Base-by-base conservation (phyloP, 1,140 invertebrate genomes). In the Drosophila lowei region DNA sequence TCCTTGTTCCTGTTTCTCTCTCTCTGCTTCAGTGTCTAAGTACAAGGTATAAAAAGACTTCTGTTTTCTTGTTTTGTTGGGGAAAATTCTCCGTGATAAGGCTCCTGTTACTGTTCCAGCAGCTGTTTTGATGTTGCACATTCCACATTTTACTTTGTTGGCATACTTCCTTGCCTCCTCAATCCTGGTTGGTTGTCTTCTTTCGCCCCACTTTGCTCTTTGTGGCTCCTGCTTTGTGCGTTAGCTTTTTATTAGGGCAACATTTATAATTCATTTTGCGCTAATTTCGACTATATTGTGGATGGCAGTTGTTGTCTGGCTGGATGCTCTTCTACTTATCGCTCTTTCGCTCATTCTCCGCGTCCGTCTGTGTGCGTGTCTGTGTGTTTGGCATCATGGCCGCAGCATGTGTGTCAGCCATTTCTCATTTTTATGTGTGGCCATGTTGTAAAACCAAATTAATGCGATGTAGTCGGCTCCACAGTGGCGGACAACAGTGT, bases 191-290 rank as follows among this genome's bases (percentile, higher is more conserved):
- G 21, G 4, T 23, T n/a, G 28, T 23, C 38, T 53, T 70, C 48
- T 59, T 38, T 43, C 25, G 0, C 46, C 28, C 16, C 13, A 13
- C 9, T 25, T 2, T 1, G n/a, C 13, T 3, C 28, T 41, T 47
- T 34, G 11, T 55, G 34, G 49, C 62, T 76, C 71, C 48, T 18
- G 46, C 50, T 84, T 79, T 65, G 62, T 64, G 50, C 50, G 34
- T 67, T 43, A 49, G 63, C 63, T 57, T 68, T 68, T 68, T 85
- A 86, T 86, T 85, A 68, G 49, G 77, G 83, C 48, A 74, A 59
- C 75, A 77, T 88, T 88, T 88, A 88, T 88, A 83, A 88, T 88
- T 88, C 84, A 88, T 88, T 88, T 86, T 83, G 84, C 83, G 83
- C 84, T 88, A 89, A 88, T 88, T 88, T 88, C 64, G 75, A 76